These are phyloP conservation scores for Drosophila monieri DNA, from an alignment of 2,888 invertebrate genomes.

Conservation along the genomic window DNA sequence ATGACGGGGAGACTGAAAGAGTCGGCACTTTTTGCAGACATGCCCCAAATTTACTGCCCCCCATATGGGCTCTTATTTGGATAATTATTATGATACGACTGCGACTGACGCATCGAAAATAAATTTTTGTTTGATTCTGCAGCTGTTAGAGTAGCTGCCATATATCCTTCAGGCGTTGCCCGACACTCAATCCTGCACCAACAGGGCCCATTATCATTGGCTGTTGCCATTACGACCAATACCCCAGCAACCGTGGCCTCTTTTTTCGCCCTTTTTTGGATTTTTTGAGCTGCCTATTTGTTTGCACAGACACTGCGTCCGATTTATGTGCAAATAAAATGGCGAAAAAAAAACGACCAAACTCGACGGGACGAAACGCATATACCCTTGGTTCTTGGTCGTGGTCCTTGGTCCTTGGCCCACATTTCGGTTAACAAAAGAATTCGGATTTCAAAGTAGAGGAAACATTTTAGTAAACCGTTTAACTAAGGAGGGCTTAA, in stretches of 20 bases:
- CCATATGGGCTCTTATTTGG: conserved; percentile 15
- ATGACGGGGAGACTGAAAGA: conserved; percentile 13
- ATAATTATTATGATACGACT: conserved; percentile 57
- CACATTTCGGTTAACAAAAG: conserved; percentile 7
- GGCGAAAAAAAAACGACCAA: conserved; percentile 8
- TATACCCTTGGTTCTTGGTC: not conserved
- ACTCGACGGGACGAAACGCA: conserved; percentile 14
- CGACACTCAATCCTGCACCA: conserved; percentile 33
- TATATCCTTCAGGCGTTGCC: conserved; percentile 39
- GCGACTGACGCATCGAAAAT: conserved; percentile 57
- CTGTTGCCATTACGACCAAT: conserved; percentile 15
- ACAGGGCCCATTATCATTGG: conserved; percentile 48
- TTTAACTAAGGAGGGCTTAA: not conserved
- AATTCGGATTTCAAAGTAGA: conserved; percentile 10
- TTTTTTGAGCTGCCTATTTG: conserved; percentile 55
- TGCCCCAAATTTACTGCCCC: conserved; percentile 27
- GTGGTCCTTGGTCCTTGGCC: not conserved
- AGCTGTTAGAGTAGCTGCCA: conserved; percentile 10
- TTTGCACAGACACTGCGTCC: conserved; percentile 43
- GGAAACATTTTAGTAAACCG: conserved; percentile 5
- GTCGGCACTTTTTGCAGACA: conserved; percentile 35
- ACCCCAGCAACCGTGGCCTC: conserved; percentile 13
- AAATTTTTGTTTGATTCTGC: conserved; percentile 31
- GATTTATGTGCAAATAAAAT: conserved; percentile 56
- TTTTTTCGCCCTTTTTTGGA: not conserved